Percentiles rank a stretch among this genome's conserved stretches.
Evolutionary conservation across 2,797 vertebrate species (phyloP).

Genomic region (Scleropages formosus): DNA sequence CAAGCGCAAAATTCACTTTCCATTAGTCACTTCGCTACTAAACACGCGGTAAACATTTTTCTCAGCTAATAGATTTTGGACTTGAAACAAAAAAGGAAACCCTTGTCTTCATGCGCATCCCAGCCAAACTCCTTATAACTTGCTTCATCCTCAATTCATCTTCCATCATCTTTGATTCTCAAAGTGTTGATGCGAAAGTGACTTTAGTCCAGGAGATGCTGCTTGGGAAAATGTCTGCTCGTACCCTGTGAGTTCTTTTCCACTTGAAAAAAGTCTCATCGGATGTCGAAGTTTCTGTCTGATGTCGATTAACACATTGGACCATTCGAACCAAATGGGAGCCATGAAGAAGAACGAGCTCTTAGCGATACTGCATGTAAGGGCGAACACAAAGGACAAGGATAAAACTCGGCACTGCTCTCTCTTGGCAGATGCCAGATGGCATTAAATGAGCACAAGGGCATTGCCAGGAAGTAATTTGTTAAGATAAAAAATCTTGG

Average conservation of each 20-base stretch:
- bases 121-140: conserved; percentile 26
- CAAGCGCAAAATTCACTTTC: conserved; percentile 45
- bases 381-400: conserved; percentile 25
- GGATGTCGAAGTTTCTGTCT: conserved; percentile 12
- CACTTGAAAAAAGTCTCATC: not conserved
- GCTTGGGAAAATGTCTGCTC: not conserved
- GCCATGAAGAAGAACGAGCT: conserved; percentile 38
- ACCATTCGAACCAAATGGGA: conserved; percentile 40
- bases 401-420: conserved; percentile 34
- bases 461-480: conserved; percentile 38
- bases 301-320: conserved; percentile 22
- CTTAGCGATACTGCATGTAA: conserved; percentile 38
- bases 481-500: conserved; percentile 36
- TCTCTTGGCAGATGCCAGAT: conserved; percentile 34
- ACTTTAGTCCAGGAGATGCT: conserved; percentile 1
- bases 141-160: conserved; percentile 28
- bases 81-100: conserved; percentile 30
- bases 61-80: conserved; percentile 47
- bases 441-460: conserved; percentile 23
- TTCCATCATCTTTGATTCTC: conserved; percentile 27
- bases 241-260: not conserved
- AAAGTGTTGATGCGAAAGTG: conserved; percentile 17
- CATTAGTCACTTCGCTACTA: conserved; percentile 37
- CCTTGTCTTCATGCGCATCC: conserved; percentile 42
- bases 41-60: conserved; percentile 47